Conservation (phyloP, 2,888 invertebrate species). For the Tenodera sinensis region DNA sequence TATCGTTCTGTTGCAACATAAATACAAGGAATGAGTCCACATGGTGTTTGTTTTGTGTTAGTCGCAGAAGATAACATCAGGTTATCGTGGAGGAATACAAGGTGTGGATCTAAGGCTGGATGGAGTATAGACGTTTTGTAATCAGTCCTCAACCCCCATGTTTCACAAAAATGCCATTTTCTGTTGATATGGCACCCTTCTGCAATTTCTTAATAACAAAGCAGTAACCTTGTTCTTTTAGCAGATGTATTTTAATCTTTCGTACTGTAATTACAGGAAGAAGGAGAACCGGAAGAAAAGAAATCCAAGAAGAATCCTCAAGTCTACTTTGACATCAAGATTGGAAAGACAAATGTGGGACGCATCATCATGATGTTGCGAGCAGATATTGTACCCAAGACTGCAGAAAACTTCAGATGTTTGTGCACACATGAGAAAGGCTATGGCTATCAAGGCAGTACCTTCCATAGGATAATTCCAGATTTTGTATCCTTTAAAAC, state of each 20-base stretch:
- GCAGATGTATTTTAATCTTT: background rate
- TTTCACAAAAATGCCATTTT: too few species aligned
- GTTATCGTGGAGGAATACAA: too few species aligned
- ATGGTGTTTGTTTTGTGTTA: too few species aligned
- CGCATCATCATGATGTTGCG: constrained; percentile 88
- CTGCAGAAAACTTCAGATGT: constrained; percentile 89
- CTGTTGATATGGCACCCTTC: too few species aligned
- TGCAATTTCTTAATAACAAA: too few species aligned
- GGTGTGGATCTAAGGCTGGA: too few species aligned
- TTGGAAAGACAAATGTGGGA: constrained; percentile 84
- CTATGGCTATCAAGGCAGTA: constrained; percentile 88
- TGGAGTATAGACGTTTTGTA: too few species aligned
- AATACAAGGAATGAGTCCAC: too few species aligned
- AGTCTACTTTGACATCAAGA: constrained; percentile 93
- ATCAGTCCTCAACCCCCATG: too few species aligned
- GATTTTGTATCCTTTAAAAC: constrained; percentile 81
- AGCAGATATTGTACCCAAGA: constrained; percentile 90
- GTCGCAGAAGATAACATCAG: too few species aligned
- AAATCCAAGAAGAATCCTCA: constrained; percentile 70
- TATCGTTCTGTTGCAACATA: too few species aligned
- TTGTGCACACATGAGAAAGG: constrained; percentile 96
- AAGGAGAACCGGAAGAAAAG: constrained; percentile 40
- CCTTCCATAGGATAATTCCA: constrained; percentile 93
- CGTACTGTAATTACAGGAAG: constrained; percentile 17
- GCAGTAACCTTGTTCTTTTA: too few species aligned